Base-by-base conservation (phyloP, 1,140 invertebrate genomes). In the Leptinotarsa texana region DNA sequence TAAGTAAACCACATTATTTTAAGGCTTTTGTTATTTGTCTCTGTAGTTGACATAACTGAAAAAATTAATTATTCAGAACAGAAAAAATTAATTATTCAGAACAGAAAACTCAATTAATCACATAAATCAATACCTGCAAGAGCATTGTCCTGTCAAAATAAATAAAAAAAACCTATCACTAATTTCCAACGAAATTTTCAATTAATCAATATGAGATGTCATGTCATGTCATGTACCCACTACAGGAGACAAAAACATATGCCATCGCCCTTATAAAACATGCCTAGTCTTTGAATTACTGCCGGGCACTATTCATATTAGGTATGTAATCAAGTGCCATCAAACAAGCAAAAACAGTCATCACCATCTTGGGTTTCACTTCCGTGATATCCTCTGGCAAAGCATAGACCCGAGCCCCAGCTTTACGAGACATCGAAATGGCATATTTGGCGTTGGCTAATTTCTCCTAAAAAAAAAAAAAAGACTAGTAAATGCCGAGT, bases 371-470 rank as follows among this genome's bases (percentile, higher is more conserved):
- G 42, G 92, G 95, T 85, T 99, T 99, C 2, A 98, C 92, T 88
- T 99, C 97, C 3, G 96, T 94, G 81, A 99, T 99, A 87, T 99
- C 98, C 88, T 99, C 98, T n/a, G 98, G 98, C 73, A 99, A 87
- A 27, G 98, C 98, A 86, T 99, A 99, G 17, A 99, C 96, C 66
- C 96, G 90, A 66, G 98, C 98, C 62, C 98, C 98, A 81, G 96
- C 96, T 86, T 98, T 99, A 69, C 98, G 90, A 1, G 97, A 97
- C 92, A 98, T 96, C 1, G 96, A 98, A 81, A 99, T 96, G 61
- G 98, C 98, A 87, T 99, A 99, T 85, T 99, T 99, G 18, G 98
- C 98, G 88, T 99, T 99, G 61, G 94, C 95, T 78, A 97, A 87
- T 79, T 94, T 94, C 73, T 97, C 96, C 96, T 99, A 85, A 24